phyloP scores from a whole-genome alignment of 2,797 vertebrate species.

The Pseudochirops cupreus region DNA sequence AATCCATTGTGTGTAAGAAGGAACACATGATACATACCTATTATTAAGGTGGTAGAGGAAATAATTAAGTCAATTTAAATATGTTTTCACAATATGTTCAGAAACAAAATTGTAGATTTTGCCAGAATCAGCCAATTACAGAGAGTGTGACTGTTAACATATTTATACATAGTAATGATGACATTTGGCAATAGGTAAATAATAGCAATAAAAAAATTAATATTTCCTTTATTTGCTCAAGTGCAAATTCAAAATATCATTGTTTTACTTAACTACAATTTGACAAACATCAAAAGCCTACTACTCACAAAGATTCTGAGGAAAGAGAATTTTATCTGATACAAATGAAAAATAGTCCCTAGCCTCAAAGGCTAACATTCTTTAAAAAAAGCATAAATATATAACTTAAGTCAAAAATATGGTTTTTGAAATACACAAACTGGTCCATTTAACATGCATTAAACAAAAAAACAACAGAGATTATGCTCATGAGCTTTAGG shows the following conservation, averaged over 20 bases:
- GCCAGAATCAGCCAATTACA: background rate
- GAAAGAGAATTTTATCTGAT: background rate
- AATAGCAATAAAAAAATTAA: background rate
- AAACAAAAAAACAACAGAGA: background rate
- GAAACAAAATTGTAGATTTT: background rate
- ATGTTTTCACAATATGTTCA: background rate
- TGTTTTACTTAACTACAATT: background rate
- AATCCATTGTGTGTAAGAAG: constrained; percentile 91
- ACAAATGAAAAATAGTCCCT: background rate
- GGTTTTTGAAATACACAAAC: constrained; percentile 36
- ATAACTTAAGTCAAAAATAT: constrained; percentile 41
- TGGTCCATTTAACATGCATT: constrained; percentile 45
- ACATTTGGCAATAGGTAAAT: background rate
- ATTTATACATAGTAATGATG: background rate
- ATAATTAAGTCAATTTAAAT: background rate
- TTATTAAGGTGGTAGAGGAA: constrained; percentile 62
- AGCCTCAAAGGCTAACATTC: constrained; percentile 1
- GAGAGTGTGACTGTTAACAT: background rate
- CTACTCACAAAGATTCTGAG: background rate
- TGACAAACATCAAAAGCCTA: background rate
- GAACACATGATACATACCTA: constrained; percentile 92
- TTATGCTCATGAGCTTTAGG: constrained; percentile 24
- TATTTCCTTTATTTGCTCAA: background rate
- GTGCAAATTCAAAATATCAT: background rate
- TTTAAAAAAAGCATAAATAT: constrained; percentile 13